A percentile compares a stretch with the other conserved stretches of the same genome.
Conservation (phyloP, 2,797 vertebrate genomes). For the Lemur catta region DNA sequence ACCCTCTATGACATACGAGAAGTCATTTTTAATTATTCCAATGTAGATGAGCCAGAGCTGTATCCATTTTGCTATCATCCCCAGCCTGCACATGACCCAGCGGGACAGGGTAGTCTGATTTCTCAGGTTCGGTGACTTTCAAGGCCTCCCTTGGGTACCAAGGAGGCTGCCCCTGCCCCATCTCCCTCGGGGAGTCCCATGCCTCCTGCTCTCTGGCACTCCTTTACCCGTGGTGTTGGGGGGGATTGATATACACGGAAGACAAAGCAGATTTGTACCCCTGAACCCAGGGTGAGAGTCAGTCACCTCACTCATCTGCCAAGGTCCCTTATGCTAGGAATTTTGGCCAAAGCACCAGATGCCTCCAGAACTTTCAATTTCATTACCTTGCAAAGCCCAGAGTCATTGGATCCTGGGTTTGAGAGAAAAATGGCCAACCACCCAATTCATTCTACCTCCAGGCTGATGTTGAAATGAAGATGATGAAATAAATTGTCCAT, state of each 20-base stretch:
- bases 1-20: neutral
- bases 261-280: neutral
- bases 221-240: rapidly evolving
- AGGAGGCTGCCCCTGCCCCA: neutral
- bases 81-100: neutral
- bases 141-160: neutral
- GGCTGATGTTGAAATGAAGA: neutral
- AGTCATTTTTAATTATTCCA: neutral
- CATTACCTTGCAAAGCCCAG: neutral
- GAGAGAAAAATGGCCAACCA: neutral
- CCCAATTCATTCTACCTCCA: neutral
- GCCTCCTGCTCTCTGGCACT: neutral
- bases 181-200: neutral
- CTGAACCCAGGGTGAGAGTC: neutral
- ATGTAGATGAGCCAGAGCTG: neutral
- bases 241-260: neutral
- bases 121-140: neutral
- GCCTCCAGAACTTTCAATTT: neutral
- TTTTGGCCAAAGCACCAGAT: neutral
- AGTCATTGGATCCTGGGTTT: neutral
- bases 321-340: neutral
- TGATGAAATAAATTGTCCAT: neutral
- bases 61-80: neutral
- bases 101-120: neutral
- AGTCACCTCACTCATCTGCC: neutral